phyloP scores from a whole-genome alignment of 2,888 invertebrate species.

The Plebejus argus region DNA sequence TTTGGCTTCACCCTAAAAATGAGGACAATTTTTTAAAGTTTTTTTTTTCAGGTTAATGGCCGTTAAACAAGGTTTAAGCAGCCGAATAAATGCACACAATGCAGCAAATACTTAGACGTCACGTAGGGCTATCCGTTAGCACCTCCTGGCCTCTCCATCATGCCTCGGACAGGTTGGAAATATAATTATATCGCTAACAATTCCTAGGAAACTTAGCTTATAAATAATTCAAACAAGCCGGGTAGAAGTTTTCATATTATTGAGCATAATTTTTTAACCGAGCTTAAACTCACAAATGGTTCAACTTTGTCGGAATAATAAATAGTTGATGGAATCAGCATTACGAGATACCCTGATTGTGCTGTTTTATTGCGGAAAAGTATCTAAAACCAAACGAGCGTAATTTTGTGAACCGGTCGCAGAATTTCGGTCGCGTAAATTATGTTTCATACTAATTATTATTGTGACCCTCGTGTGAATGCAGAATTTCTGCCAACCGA shows the following conservation, averaged over 20 bases:
- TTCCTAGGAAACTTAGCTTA: slow-evolving; percentile 8
- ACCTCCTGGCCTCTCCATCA: slow-evolving; percentile 1
- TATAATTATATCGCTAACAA: slow-evolving; percentile 6
- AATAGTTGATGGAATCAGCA: slow-evolving; percentile 1
- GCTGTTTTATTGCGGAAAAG: not conserved
- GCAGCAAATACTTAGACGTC: not conserved
- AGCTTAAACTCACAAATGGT: slow-evolving; percentile 14
- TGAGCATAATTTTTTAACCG: slow-evolving; percentile 20
- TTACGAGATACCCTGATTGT: not conserved
- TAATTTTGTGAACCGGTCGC: no score
- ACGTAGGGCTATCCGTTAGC: not conserved
- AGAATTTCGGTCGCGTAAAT: not conserved
- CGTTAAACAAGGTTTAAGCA: no score
- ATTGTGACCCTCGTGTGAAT: no score
- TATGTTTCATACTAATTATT: not conserved
- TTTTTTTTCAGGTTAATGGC: no score
- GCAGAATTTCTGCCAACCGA: no score
- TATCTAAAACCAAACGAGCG: not conserved
- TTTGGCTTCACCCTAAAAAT: no score
- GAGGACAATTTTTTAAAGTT: no score
- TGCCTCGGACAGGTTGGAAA: not conserved
- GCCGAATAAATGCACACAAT: not conserved
- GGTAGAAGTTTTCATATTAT: slow-evolving; percentile 14
- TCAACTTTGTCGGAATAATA: slow-evolving; percentile 16
- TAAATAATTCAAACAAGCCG: not conserved